These are phyloP conservation scores for Crossaster papposus DNA, from an alignment of 53 echinoderm and acorn worm species.

Conservation along the genomic window DNA sequence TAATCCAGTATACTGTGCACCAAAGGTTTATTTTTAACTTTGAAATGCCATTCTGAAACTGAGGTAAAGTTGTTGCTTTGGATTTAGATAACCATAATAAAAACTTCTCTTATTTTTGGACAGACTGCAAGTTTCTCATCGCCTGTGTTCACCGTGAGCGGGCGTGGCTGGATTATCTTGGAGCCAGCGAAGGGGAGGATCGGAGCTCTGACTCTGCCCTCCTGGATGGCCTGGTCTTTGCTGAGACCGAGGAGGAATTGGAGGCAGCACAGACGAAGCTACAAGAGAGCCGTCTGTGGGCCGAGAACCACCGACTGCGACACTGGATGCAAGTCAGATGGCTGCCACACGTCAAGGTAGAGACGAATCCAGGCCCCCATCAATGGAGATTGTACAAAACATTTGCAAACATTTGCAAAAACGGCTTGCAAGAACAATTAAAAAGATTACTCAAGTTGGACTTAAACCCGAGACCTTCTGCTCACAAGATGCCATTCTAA, in stretches of 20 bases:
- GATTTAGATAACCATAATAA: neutral
- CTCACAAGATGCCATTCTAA: too few relatives aligned
- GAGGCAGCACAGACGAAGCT: conserved; percentile 24
- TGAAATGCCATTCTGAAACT: too few relatives aligned
- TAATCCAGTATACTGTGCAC: too few relatives aligned
- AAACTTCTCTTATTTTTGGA: neutral
- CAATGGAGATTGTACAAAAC: neutral
- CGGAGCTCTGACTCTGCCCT: conserved; percentile 1
- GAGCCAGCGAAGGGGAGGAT: conserved; percentile 29
- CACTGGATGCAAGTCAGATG: conserved; percentile 62
- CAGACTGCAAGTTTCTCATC: conserved; percentile 60
- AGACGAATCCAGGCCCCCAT: neutral
- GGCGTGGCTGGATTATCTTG: conserved; percentile 62
- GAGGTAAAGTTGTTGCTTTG: neutral
- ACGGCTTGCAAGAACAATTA: too few relatives aligned
- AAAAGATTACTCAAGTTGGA: too few relatives aligned
- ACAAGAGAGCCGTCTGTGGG: conserved; percentile 53
- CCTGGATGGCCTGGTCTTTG: conserved; percentile 41
- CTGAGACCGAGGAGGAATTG: conserved; percentile 48
- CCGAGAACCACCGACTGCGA: conserved; percentile 39
- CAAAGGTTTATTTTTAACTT: too few relatives aligned
- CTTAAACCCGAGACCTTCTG: too few relatives aligned
- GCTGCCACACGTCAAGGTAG: conserved; percentile 64
- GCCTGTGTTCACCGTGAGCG: conserved; percentile 58
- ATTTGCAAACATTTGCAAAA: too few relatives aligned